Base-by-base conservation (phyloP, 2,797 vertebrate species). In the Neosalanx taihuensis region DNA sequence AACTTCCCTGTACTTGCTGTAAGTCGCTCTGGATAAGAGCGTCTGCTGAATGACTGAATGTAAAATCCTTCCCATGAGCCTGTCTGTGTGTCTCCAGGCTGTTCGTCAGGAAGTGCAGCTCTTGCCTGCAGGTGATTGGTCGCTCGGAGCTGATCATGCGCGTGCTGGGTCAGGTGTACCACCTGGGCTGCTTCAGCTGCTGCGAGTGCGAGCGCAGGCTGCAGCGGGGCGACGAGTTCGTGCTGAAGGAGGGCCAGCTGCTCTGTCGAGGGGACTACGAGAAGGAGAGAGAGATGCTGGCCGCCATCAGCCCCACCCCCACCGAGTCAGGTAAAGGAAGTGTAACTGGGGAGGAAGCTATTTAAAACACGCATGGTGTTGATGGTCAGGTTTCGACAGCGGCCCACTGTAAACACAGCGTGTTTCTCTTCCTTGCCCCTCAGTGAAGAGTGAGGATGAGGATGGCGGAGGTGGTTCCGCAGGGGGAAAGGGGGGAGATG, bases 401-500 rank as follows among this genome's bases (percentile, higher is more conserved):
- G 15, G 49, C 49, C 49, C 17, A 18, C 49, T 51, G 49, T 51
- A 3, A 51, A 51, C 3, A 2, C 4, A 56, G 18, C 6, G 13
- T 56, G 18, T 69, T 74, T 30, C 53, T 2, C 53, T 29, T 82
- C 41, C 76, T 15, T 67, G 74, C 58, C 35, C 46, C 51, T 77
- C 86, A 96, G 95, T 95, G 72, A 95, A 95, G 87, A 97, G 95
- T 63, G 95, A 96, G 85, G 95, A 96, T 18, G 95, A 97, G 67
- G 95, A 97, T 0, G 95, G 95, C 0, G 93, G 91, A 0, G 92
- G 92, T 1, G 87, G 91, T 70, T 94, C 93, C 1, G 78, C 91
- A 0, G 91, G 92, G 0, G 91, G 94, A 20, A 96, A 95, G 84
- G 91, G 90, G 68, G 77, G 92, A 0, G 94, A 96, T 31, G 95